phyloP scores from a whole-genome alignment of 64 coral and sea anemone species.

The Porites lutea region DNA sequence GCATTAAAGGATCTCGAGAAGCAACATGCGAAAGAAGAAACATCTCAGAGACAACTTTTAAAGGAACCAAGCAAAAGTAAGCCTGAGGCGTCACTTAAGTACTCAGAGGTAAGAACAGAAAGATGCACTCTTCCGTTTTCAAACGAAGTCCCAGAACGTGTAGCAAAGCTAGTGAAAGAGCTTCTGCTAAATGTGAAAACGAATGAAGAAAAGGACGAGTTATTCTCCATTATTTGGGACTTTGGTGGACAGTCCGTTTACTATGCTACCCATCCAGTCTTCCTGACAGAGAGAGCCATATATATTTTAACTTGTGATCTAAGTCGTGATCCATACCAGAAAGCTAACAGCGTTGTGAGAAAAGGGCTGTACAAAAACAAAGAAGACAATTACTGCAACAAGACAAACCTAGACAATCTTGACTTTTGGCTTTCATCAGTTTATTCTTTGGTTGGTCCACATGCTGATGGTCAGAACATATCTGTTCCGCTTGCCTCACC shows the following conservation, averaged over 20 bases:
- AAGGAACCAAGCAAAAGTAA: not conserved
- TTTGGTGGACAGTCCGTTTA: not conserved
- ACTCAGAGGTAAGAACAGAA: not conserved
- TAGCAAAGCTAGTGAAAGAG: not conserved
- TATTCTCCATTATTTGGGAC: conserved; percentile 1
- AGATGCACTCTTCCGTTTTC: no score
- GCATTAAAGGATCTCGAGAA: not conserved
- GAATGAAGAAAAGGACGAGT: not conserved
- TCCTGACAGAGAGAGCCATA: not conserved
- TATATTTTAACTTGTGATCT: not conserved
- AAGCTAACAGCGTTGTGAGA: not conserved
- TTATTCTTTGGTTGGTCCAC: not conserved
- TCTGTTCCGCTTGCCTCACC: not conserved
- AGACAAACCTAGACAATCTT: conserved; percentile 3
- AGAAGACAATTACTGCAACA: not conserved
- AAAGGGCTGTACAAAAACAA: not conserved
- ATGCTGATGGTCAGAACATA: not conserved
- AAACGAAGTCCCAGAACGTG: not conserved
- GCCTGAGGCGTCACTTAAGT: not conserved
- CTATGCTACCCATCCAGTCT: not conserved
- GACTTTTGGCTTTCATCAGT: not conserved
- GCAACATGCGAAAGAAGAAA: no score
- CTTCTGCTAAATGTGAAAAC: not conserved
- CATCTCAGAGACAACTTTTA: not conserved
- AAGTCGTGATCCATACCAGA: not conserved